Conservation (phyloP, 2,888 invertebrate genomes). For the Cheilosia vernalis region DNA sequence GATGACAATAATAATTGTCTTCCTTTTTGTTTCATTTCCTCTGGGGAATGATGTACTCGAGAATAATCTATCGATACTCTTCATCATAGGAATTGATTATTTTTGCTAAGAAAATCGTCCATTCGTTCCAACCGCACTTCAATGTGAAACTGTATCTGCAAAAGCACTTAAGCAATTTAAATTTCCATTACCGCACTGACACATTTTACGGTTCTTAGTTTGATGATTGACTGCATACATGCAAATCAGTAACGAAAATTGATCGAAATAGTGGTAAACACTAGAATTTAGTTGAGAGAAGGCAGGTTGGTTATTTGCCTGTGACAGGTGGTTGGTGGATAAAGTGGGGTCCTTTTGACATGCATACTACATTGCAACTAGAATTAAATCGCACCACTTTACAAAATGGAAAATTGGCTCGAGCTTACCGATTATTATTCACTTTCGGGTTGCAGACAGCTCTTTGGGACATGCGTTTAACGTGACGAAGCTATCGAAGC, state of each 20-base stretch:
- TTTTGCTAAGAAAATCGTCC: constrained; percentile 24
- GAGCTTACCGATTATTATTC: no score
- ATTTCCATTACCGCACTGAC: not conserved
- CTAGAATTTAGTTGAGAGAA: no score
- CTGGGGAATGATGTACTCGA: constrained; percentile 37
- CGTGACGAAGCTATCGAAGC: no score
- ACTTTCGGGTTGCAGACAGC: no score
- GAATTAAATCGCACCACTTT: no score
- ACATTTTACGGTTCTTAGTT: not conserved
- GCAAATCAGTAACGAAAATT: not conserved
- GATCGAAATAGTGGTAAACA: no score
- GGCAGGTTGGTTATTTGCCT: not conserved
- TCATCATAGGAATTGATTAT: constrained; percentile 57
- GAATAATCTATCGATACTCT: constrained; percentile 49
- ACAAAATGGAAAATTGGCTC: no score
- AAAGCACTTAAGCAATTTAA: constrained; percentile 16
- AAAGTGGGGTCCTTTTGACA: no score
- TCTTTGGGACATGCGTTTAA: no score
- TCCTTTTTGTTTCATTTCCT: constrained; percentile 48
- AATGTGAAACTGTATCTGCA: not conserved
- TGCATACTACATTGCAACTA: no score
- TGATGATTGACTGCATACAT: not conserved
- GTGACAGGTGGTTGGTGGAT: no score
- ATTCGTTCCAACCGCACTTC: constrained; percentile 25
- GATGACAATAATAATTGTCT: constrained; percentile 63